A percentile compares a stretch with the other conserved stretches of the same genome.
These are phyloP conservation scores for Pygoscelis adeliae DNA, from an alignment of 2,113 vertebrate genomes.

Conservation along the genomic window DNA sequence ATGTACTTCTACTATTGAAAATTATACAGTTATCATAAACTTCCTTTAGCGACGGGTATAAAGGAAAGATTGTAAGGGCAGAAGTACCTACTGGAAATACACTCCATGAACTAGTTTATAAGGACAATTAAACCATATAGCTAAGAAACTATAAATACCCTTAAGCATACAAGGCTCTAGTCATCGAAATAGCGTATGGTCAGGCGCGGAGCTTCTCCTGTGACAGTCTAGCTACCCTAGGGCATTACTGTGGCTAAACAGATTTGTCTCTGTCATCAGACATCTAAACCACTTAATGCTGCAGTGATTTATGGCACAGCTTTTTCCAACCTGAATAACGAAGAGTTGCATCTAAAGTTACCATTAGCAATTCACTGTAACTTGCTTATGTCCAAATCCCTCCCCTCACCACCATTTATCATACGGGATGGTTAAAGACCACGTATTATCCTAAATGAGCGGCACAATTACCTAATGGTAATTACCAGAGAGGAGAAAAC, in stretches of 20 bases:
- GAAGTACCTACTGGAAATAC: neutral
- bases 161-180: neutral
- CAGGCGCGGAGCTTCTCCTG: neutral
- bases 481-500: neutral
- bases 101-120: neutral
- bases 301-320: neutral
- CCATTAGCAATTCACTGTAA: neutral
- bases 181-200: neutral
- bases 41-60: neutral
- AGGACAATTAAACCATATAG: neutral
- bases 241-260: neutral
- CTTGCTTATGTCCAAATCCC: neutral
- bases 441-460: rapidly evolving
- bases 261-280: neutral
- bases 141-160: neutral
- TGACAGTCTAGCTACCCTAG: neutral
- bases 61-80: neutral
- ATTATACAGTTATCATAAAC: neutral
- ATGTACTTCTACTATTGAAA: neutral
- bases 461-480: neutral
- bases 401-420: neutral
- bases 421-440: neutral
- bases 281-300: rapidly evolving
- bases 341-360: neutral
- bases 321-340: neutral